Percentiles rank a stretch among this genome's conserved stretches.
These are phyloP conservation scores for Octodon degus DNA, from an alignment of 2,113 vertebrate genomes.

Conservation along the genomic window DNA sequence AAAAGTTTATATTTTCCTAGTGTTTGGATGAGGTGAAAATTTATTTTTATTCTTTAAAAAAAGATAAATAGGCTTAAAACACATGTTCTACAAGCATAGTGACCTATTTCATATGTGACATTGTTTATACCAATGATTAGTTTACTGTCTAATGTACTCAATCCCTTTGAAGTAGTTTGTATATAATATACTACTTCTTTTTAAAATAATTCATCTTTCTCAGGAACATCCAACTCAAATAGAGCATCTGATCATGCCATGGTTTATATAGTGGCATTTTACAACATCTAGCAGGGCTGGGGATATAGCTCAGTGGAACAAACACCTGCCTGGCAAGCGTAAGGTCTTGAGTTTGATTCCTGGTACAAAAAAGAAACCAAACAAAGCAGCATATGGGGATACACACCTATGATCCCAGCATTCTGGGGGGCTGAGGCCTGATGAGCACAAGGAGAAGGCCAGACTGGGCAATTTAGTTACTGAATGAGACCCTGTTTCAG, in stretches of 20 bases:
- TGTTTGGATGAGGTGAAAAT: slow-evolving; percentile 14
- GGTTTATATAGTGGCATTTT: not conserved
- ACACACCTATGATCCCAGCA: not conserved
- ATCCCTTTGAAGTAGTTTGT: not conserved
- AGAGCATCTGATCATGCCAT: not conserved
- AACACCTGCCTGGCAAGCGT: too few species aligned
- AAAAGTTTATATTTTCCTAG: slow-evolving; percentile 10
- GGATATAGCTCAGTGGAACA: too few species aligned
- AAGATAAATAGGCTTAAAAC: slow-evolving; percentile 9
- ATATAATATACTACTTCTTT: not conserved
- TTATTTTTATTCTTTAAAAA: slow-evolving; percentile 60
- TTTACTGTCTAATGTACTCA: not conserved
- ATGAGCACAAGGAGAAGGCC: not conserved
- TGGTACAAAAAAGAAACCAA: not conserved
- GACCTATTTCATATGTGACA: slow-evolving; percentile 2
- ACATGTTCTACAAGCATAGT: not conserved
- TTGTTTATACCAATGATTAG: not conserved
- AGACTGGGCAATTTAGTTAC: not conserved
- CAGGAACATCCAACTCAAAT: not conserved
- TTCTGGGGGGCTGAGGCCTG: not conserved
- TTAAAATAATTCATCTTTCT: slow-evolving; percentile 23
- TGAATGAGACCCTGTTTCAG: not conserved
- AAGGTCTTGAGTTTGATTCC: too few species aligned
- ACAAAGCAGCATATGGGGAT: not conserved
- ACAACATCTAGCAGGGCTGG: not conserved